phyloP scores from a whole-genome alignment of 2,888 invertebrate genomes.

The Sisyra nigra region DNA sequence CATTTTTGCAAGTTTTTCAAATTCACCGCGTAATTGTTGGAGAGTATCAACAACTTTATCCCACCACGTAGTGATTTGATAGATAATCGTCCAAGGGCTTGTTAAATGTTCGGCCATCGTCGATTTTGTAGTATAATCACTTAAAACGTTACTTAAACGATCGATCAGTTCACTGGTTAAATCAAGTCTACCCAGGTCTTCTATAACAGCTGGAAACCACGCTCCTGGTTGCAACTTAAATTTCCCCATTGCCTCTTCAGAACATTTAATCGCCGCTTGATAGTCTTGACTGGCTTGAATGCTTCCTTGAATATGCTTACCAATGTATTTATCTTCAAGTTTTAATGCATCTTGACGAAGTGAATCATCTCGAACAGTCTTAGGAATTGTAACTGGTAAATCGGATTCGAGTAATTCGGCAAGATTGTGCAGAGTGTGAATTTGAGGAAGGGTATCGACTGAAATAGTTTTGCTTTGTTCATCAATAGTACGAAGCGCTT shows the following conservation, averaged over 20 bases:
- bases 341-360: constrained; percentile 31
- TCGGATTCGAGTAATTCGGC: constrained; percentile 29
- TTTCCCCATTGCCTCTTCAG: constrained; percentile 15
- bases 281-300: constrained; percentile 13
- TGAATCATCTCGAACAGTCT: constrained; percentile 33
- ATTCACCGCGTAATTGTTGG: constrained; percentile 19
- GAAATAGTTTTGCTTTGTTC: constrained; percentile 28
- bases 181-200: constrained; percentile 19
- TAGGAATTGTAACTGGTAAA: constrained; percentile 23
- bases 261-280: constrained; percentile 13
- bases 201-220: constrained; percentile 28
- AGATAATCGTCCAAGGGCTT: constrained; percentile 15
- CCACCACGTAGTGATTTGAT: constrained; percentile 19
- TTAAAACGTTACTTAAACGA: constrained; percentile 15
- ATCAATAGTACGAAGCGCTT: constrained; percentile 34
- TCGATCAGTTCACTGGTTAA: constrained; percentile 19
- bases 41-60: constrained; percentile 21
- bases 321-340: constrained; percentile 40
- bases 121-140: constrained; percentile 1
- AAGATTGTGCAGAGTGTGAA: constrained; percentile 52
- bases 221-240: constrained; percentile 19
- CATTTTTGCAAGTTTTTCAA: constrained; percentile 15
- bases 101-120: constrained; percentile 1
- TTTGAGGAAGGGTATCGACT: constrained; percentile 46
- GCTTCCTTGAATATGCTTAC: constrained; percentile 19